Conservation (phyloP, 1,140 invertebrate genomes). For the Bilobella aurantiaca region DNA sequence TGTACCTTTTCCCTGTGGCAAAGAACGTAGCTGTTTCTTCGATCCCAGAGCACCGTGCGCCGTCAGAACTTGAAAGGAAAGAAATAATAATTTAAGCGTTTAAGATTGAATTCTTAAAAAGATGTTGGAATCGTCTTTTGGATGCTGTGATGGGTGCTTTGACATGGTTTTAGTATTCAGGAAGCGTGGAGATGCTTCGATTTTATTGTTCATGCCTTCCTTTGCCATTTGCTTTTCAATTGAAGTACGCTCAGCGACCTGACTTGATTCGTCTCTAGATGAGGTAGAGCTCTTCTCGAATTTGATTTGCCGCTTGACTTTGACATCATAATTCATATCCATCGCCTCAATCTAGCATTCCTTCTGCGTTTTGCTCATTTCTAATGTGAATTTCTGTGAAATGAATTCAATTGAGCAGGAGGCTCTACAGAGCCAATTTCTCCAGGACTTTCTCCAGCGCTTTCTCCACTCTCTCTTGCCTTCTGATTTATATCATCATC, state of each 20-base stretch:
- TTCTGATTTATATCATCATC: conserved; percentile 17
- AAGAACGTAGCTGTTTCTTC: neutral
- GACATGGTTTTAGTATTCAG: no score
- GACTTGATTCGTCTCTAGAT: no score
- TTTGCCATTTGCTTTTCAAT: no score
- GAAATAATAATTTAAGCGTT: neutral
- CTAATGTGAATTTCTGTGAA: neutral
- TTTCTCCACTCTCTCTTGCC: neutral
- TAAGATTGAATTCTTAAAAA: neutral
- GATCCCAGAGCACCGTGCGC: no score
- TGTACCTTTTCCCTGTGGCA: neutral
- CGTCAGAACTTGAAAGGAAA: neutral
- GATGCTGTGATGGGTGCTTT: neutral
- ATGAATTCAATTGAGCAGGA: neutral
- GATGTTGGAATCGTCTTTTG: neutral
- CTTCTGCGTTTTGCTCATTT: neutral
- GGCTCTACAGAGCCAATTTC: neutral
- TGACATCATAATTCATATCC: no score
- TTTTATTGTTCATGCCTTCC: no score
- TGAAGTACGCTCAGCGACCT: no score
- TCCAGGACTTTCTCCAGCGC: conserved; percentile 4
- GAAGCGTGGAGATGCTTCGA: no score
- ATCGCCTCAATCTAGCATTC: no score
- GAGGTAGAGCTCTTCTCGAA: no score
- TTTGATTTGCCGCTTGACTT: no score